phyloP scores from a whole-genome alignment of 2,888 invertebrate species.

The Dyspetes luteomarginatus region DNA sequence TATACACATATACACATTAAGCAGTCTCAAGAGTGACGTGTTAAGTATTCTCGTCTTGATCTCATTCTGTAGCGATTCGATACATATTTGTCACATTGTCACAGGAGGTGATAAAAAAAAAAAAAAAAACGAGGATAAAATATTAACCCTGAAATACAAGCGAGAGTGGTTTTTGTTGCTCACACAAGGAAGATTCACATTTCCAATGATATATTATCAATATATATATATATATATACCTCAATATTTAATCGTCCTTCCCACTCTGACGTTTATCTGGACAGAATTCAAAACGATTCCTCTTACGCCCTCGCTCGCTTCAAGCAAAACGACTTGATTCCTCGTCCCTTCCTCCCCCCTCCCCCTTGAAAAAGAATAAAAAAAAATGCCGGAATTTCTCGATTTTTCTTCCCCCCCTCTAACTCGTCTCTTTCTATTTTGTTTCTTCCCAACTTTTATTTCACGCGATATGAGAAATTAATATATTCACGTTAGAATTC shows the following conservation, averaged over 20 bases:
- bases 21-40: not conserved
- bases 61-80: constrained; percentile 24
- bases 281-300: constrained; percentile 53
- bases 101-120: not conserved
- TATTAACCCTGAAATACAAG: constrained; percentile 15
- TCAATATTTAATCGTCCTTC: not conserved
- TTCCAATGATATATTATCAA: no score
- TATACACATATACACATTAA: not conserved
- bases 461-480: not conserved
- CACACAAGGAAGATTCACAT: constrained; percentile 1
- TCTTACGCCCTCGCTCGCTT: constrained; percentile 37
- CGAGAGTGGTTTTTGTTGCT: not conserved
- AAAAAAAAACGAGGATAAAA: constrained; percentile 13
- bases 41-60: constrained; percentile 36
- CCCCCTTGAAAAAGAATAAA: constrained; percentile 48
- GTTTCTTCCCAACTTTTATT: not conserved
- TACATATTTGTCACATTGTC: constrained; percentile 34
- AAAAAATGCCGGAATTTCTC: constrained; percentile 4
- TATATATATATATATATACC: constrained; percentile 3
- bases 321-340: constrained; percentile 12
- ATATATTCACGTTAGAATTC: no score
- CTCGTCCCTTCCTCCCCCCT: constrained; percentile 8
- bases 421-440: constrained; percentile 5
- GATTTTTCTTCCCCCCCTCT: not conserved
- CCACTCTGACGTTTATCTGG: constrained; percentile 38